A percentile compares a stretch with the other conserved stretches of the same genome.
phyloP scores from a whole-genome alignment of 2,888 invertebrate genomes.

The Drosophila tanythrix region DNA sequence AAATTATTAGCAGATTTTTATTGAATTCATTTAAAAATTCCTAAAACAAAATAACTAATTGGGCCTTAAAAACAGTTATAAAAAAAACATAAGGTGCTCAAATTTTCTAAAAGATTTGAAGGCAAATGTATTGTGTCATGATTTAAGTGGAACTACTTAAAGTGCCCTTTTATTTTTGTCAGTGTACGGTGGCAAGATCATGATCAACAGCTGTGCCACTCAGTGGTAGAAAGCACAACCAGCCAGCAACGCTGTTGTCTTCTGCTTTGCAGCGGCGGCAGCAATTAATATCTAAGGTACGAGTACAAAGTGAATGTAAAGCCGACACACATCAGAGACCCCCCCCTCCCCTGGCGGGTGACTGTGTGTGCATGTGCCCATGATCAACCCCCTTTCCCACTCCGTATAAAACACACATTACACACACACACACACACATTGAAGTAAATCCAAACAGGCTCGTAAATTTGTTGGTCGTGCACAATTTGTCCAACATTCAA shows the following conservation, averaged over 20 bases:
- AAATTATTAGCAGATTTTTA: background rate
- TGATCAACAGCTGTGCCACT: conserved; percentile 44
- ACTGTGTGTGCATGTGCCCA: conserved; percentile 45
- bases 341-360: background rate
- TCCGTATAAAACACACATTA: background rate
- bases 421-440: conserved; percentile 9
- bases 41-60: background rate
- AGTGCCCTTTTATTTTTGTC: background rate
- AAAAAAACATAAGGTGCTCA: background rate
- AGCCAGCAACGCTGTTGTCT: conserved; percentile 23
- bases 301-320: conserved; percentile 75
- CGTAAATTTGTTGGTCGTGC: conserved; percentile 79
- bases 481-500: conserved; percentile 81
- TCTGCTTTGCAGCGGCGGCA: conserved; percentile 38
- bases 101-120: background rate
- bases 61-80: background rate
- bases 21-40: background rate
- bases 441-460: conserved; percentile 57
- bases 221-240: conserved; percentile 52
- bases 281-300: conserved; percentile 79
- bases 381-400: background rate
- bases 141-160: too few species aligned
- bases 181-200: conserved; percentile 7
- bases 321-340: conserved; percentile 71
- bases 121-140: background rate